These are phyloP conservation scores for Cyanoderma ruficeps DNA, from an alignment of 2,113 vertebrate genomes.

Conservation along the genomic window DNA sequence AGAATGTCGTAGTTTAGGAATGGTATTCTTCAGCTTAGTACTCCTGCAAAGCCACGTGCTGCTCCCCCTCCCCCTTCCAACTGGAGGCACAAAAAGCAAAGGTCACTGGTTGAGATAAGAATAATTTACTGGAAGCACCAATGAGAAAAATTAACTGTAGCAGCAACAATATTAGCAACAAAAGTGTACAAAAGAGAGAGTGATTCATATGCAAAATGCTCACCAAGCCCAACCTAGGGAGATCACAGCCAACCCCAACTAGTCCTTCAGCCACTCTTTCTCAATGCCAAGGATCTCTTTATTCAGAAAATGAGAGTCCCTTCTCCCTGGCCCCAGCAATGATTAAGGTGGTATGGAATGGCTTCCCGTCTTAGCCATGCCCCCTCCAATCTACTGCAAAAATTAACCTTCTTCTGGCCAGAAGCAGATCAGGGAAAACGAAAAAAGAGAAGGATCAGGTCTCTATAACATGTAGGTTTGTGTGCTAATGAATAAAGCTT, in stretches of 20 bases:
- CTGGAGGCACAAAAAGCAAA: not conserved
- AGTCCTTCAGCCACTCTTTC: not conserved
- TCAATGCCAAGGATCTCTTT: not conserved
- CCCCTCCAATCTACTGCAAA: not conserved
- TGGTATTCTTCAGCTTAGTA: not conserved
- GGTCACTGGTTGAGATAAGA: not conserved
- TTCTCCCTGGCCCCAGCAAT: not conserved
- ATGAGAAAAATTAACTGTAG: not conserved
- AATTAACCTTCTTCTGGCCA: not conserved
- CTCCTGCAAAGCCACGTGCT: fast-evolving
- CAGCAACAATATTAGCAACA: not conserved
- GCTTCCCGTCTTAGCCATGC: not conserved
- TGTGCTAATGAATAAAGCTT: not conserved
- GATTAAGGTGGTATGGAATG: not conserved
- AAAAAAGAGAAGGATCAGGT: not conserved
- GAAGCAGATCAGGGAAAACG: not conserved
- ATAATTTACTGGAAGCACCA: not conserved
- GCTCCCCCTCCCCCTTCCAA: not conserved
- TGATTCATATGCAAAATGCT: not conserved
- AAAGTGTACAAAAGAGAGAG: not conserved
- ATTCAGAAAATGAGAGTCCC: not conserved
- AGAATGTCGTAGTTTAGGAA: not conserved
- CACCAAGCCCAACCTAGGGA: not conserved
- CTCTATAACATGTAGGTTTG: not conserved
- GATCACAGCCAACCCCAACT: not conserved